A percentile compares a stretch with the other conserved stretches of the same genome.
phyloP scores from a whole-genome alignment of 2,113 vertebrate species.

The Siniperca knerii region DNA sequence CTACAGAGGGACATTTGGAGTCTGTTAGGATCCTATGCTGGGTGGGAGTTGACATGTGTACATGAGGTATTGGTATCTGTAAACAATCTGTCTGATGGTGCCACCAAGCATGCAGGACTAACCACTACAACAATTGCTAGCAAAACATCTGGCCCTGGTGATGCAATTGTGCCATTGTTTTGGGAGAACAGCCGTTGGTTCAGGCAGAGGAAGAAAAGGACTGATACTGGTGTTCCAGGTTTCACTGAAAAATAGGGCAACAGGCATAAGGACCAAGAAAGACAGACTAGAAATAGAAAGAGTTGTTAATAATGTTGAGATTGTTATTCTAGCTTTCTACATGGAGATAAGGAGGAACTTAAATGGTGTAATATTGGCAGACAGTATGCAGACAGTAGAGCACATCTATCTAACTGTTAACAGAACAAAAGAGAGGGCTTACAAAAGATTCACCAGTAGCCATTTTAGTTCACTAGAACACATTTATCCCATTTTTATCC shows the following conservation, averaged over 20 bases:
- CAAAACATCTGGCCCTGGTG: constrained; percentile 35
- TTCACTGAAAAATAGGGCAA: constrained; percentile 48
- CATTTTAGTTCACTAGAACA: constrained; percentile 29
- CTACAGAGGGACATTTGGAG: constrained; percentile 23
- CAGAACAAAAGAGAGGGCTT: constrained; percentile 39
- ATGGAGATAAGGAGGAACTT: constrained; percentile 45
- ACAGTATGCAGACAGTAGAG: constrained; percentile 15
- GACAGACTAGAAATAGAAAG: constrained; percentile 46
- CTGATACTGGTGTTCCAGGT: constrained; percentile 29
- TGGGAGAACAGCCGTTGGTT: constrained; percentile 2
- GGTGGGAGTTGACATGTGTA: constrained; percentile 7
- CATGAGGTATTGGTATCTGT: constrained; percentile 13
- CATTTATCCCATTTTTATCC: constrained; percentile 19
- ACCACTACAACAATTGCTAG: constrained; percentile 25
- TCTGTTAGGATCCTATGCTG: constrained; percentile 13
- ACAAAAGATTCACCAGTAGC: constrained; percentile 45
- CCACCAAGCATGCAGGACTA: background rate
- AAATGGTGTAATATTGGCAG: constrained; percentile 40
- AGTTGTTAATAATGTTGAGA: constrained; percentile 4
- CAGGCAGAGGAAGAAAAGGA: background rate
- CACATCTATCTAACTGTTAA: constrained; percentile 48
- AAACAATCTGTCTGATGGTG: constrained; percentile 30
- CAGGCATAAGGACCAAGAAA: constrained; percentile 47
- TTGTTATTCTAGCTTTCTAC: constrained; percentile 44
- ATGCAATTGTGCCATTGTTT: constrained; percentile 22